phyloP scores from a whole-genome alignment of 2,113 vertebrate genomes.

The Taurulus bubalis region DNA sequence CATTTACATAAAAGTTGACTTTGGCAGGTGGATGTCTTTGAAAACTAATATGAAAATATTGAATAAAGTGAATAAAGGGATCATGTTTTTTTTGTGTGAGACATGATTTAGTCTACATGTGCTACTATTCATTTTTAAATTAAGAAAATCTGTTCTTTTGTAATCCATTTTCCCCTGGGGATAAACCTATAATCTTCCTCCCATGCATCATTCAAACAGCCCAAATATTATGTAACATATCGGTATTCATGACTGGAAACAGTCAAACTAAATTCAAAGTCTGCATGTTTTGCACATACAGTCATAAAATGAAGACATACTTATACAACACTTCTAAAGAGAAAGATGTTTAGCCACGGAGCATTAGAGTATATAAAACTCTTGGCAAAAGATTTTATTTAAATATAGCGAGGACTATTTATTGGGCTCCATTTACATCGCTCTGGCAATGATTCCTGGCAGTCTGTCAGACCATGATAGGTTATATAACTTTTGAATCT shows the following conservation, averaged over 20 bases:
- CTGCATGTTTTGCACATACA: conserved; percentile 10
- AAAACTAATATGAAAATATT: too few relatives aligned
- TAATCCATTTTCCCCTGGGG: not conserved
- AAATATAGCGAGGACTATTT: conserved; percentile 39
- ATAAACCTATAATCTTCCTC: conserved; percentile 1
- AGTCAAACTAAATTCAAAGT: conserved; percentile 1
- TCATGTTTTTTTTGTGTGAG: too few relatives aligned
- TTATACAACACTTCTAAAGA: not conserved
- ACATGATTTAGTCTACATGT: conserved; percentile 35
- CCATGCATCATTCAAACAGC: conserved; percentile 16
- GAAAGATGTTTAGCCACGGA: conserved; percentile 20
- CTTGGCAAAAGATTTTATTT: conserved; percentile 25
- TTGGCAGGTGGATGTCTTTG: too few relatives aligned
- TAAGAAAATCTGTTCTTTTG: not conserved
- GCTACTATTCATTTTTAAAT: not conserved
- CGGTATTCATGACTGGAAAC: conserved; percentile 24
- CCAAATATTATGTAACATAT: conserved; percentile 20
- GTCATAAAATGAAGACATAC: not conserved
- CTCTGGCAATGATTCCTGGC: conserved; percentile 31
- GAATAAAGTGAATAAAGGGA: too few relatives aligned
- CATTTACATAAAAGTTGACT: too few relatives aligned
- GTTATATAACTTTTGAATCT: conserved; percentile 51
- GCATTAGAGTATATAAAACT: conserved; percentile 1
- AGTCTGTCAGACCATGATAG: conserved; percentile 28
- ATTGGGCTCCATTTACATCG: conserved; percentile 18